These are phyloP conservation scores for Amblyraja radiata DNA, from an alignment of 2,797 vertebrate species.

Conservation along the genomic window DNA sequence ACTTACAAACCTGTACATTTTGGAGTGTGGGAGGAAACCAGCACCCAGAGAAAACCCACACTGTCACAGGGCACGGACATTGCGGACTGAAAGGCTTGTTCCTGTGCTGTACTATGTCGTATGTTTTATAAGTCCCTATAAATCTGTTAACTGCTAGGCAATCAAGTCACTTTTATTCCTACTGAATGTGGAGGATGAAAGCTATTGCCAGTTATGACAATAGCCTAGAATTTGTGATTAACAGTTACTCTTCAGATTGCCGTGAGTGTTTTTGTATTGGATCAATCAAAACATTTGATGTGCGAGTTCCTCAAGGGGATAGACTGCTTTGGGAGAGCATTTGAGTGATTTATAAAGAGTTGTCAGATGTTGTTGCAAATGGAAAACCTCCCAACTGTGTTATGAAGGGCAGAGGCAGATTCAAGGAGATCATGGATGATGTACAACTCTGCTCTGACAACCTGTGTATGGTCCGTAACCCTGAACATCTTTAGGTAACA, in stretches of 20 bases:
- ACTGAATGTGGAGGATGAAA: background rate
- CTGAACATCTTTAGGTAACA: too few relatives aligned
- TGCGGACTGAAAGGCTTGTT: too few relatives aligned
- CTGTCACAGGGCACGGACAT: too few relatives aligned
- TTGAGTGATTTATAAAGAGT: background rate
- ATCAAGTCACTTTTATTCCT: background rate
- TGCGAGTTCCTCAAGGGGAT: background rate
- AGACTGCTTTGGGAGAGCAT: constrained; percentile 15
- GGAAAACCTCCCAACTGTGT: background rate
- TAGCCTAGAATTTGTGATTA: background rate
- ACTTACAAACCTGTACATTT: too few relatives aligned
- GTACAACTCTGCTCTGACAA: too few relatives aligned
- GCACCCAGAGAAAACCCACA: too few relatives aligned
- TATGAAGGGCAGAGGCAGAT: background rate
- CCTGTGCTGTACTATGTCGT: background rate
- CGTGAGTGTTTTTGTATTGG: constrained; percentile 1
- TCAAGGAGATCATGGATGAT: too few relatives aligned
- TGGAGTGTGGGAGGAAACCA: too few relatives aligned
- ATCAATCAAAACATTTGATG: constrained; percentile 2
- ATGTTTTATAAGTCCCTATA: background rate
- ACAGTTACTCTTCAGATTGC: background rate
- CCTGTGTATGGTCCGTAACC: too few relatives aligned
- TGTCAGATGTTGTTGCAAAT: background rate
- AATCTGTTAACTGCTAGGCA: background rate
- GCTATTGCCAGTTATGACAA: background rate